Percentiles rank a stretch among this genome's conserved stretches.
Conservation (phyloP, 1,140 invertebrate genomes). For the Homalodisca vitripennis region DNA sequence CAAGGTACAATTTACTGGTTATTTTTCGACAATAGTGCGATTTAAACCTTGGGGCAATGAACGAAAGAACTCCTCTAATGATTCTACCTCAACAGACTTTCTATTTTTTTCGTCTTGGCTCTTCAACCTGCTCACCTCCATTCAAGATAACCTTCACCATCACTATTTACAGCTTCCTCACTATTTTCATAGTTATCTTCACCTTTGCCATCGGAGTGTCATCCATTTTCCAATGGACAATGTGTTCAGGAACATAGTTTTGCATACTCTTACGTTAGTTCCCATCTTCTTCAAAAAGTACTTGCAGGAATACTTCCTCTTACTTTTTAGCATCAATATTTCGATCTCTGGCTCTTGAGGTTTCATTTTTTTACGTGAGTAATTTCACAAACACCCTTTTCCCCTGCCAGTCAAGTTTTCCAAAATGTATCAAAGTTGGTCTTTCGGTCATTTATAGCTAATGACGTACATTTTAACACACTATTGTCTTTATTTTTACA, state of each 20-base stretch:
- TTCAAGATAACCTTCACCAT: neutral
- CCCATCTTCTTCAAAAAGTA: slow-evolving; percentile 23
- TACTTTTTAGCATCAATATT: slow-evolving; percentile 21
- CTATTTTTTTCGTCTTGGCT: slow-evolving; percentile 3
- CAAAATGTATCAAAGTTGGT: slow-evolving; percentile 27
- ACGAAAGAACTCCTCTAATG: slow-evolving; percentile 18
- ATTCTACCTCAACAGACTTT: slow-evolving; percentile 8
- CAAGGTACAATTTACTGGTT: slow-evolving; percentile 24
- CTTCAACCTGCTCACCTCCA: too few species aligned
- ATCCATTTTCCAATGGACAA: slow-evolving; percentile 19
- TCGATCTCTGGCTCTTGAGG: slow-evolving; percentile 12
- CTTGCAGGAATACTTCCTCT: slow-evolving; percentile 15
- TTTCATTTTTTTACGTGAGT: slow-evolving; percentile 13
- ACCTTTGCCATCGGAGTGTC: slow-evolving; percentile 21
- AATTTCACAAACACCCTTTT: slow-evolving; percentile 26
- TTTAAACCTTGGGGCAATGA: slow-evolving; percentile 16
- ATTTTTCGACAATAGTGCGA: slow-evolving; percentile 29
- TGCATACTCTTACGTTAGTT: slow-evolving; percentile 15
- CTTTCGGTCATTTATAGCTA: slow-evolving; percentile 19
- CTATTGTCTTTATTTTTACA: slow-evolving; percentile 24
- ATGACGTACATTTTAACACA: slow-evolving; percentile 18
- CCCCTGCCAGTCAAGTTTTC: slow-evolving; percentile 22
- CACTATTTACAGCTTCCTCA: neutral
- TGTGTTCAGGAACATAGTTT: slow-evolving; percentile 29
- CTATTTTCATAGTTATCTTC: neutral